Base-by-base conservation (phyloP, 2,113 vertebrate genomes). In the Pachyramphus minor region DNA sequence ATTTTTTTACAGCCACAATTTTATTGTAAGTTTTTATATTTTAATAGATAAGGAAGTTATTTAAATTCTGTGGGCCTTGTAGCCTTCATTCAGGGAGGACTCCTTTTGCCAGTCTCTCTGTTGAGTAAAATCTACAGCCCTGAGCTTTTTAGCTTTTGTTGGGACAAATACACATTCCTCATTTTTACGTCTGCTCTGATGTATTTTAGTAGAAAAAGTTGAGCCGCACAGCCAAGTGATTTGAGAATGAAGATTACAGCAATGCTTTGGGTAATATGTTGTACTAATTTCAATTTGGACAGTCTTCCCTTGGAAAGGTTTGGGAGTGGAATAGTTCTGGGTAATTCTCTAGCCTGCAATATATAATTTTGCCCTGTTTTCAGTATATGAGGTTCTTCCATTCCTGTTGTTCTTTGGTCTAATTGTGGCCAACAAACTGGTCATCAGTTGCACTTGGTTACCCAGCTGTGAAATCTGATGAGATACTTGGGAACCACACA, bases 31-130 rank as follows among this genome's bases (percentile, higher is more conserved):
- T 96, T 96, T 95, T 95, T 94, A 87, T 93, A 95, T 91, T 93
- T 95, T 84, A 80, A 86, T 97, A 97, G 93, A 96, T 97, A 96
- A 96, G 95, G 67, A 93, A 92, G 76, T 80, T 71, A 93, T 96
- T 96, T 84, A 88, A 96, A 96, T 96, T 96, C 92, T 47, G 55
- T 49, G 60, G 87, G 68, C 68, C 78, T 90, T 72, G 64, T 66
- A 90, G 87, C 64, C 71, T 88, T 94, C 79, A 71, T 93, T 95
- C 87, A 90, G 33, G 42, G 49, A 74, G 30, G 21, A 71, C 27
- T 87, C 59, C 63, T 81, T 66, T 55, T 86, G 72, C n/a, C 53
- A 76, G 37, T 28, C 59, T 91, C 37, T 63, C 75, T 71, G 68
- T 37, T 68, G 49, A 75, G 77, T 47, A 20, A 63, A 53, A 93